Percentiles rank a stretch among this genome's conserved stretches.
Conservation (phyloP, 2,888 invertebrate genomes). For the Brassicogethes aeneus region DNA sequence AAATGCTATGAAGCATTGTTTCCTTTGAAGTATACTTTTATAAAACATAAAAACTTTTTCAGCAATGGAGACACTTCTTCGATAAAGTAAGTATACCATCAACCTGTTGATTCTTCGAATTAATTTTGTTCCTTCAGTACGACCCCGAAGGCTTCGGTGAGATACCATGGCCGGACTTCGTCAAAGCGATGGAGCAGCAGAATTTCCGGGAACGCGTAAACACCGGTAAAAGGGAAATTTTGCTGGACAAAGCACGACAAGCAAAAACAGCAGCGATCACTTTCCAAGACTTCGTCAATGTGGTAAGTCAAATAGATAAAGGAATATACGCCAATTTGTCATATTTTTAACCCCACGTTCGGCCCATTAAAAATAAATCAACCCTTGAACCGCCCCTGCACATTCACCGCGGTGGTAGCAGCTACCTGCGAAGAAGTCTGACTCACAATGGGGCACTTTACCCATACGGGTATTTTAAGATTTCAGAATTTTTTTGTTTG, state of each 20-base stretch:
- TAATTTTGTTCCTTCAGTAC: slow-evolving; percentile 48
- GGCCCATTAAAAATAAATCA: not conserved
- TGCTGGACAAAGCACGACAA: slow-evolving; percentile 63
- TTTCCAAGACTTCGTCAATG: slow-evolving; percentile 90
- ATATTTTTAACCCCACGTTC: not conserved
- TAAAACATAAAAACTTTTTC: slow-evolving; percentile 36
- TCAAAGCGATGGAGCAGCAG: slow-evolving; percentile 55
- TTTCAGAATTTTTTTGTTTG: too few relatives aligned
- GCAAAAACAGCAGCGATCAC: slow-evolving; percentile 71
- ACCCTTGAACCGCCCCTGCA: too few relatives aligned
- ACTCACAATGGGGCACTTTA: too few relatives aligned
- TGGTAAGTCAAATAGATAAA: slow-evolving; percentile 76
- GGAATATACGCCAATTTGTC: too few relatives aligned
- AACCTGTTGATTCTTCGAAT: slow-evolving; percentile 2
- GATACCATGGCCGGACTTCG: slow-evolving; percentile 79
- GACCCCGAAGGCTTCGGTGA: slow-evolving; percentile 91
- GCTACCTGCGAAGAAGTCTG: too few relatives aligned
- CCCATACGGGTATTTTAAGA: too few relatives aligned
- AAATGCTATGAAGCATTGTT: too few relatives aligned
- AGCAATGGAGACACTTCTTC: slow-evolving; percentile 86
- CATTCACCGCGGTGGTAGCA: too few relatives aligned
- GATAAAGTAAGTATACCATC: slow-evolving; percentile 57
- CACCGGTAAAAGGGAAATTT: slow-evolving; percentile 44
- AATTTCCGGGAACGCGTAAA: slow-evolving; percentile 37
- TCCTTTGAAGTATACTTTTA: not conserved